Evolutionary conservation across 2,888 invertebrate species (phyloP).

Genomic region (Dasysyrphus tricinctus): DNA sequence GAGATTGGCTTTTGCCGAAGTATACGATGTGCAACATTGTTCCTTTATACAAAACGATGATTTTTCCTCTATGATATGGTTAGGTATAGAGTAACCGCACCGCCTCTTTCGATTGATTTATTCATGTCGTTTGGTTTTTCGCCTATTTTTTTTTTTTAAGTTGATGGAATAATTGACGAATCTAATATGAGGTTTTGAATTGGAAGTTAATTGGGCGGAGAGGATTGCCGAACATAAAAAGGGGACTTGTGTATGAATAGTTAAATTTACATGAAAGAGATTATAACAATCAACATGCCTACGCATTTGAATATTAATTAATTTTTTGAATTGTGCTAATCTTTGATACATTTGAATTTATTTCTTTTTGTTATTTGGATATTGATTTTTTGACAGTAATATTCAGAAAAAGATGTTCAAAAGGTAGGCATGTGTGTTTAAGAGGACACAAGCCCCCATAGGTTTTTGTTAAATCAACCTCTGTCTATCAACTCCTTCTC

Average conservation of each 20-base stretch:
- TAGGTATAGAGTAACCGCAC: background rate
- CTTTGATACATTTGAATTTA: too few relatives aligned
- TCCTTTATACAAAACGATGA: constrained; percentile 2
- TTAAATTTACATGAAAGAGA: constrained; percentile 17
- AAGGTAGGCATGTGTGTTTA: too few relatives aligned
- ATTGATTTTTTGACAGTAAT: too few relatives aligned
- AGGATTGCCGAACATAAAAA: background rate
- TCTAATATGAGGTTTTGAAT: constrained; percentile 78
- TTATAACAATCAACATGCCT: constrained; percentile 14
- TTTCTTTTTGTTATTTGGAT: too few relatives aligned
- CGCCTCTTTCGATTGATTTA: constrained; percentile 61
- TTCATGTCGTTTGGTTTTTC: constrained; percentile 63
- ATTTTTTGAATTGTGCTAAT: background rate
- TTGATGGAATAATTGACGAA: constrained; percentile 82
- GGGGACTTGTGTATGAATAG: background rate
- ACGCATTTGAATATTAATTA: constrained; percentile 14
- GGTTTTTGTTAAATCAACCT: too few relatives aligned
- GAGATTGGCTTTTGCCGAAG: constrained; percentile 25
- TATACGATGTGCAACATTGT: constrained; percentile 46
- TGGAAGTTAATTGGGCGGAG: constrained; percentile 62
- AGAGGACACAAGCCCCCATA: too few relatives aligned
- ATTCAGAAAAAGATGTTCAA: too few relatives aligned
- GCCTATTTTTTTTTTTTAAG: constrained; percentile 75
- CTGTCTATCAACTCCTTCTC: too few relatives aligned
- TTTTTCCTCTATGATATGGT: background rate